Conservation (phyloP, 2,888 invertebrate species). For the Lochmaea crataegi region DNA sequence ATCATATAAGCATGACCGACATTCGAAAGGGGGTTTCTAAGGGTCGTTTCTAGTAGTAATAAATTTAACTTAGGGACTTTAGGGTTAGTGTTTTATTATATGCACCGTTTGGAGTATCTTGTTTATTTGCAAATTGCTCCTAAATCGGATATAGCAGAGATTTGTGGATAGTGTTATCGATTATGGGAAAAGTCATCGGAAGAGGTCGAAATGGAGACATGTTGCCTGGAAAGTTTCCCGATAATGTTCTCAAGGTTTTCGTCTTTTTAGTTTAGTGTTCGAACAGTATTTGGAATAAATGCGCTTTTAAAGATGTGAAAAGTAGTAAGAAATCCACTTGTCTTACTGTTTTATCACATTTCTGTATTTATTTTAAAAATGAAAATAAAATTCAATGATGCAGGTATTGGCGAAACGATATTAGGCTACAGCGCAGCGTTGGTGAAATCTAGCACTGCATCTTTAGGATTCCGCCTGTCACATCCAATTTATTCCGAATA, state of each 20-base stretch:
- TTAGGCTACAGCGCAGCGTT: no score
- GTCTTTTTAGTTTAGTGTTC: neutral
- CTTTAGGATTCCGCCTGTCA: no score
- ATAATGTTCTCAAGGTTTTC: neutral
- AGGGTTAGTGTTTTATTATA: constrained; percentile 34
- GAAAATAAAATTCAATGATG: no score
- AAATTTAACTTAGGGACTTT: constrained; percentile 34
- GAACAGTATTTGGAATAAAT: neutral
- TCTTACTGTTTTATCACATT: no score
- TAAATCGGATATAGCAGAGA: constrained; percentile 28
- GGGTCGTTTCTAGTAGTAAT: constrained; percentile 19
- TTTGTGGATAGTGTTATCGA: constrained; percentile 34
- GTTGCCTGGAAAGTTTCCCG: neutral
- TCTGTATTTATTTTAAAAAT: neutral
- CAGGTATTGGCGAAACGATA: no score
- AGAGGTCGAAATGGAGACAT: neutral
- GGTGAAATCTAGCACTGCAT: no score
- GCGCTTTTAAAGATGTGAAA: neutral
- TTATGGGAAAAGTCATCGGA: neutral
- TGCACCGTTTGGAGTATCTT: constrained; percentile 31
- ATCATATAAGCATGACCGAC: constrained; percentile 25
- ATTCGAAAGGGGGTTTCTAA: constrained; percentile 21
- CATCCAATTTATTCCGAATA: no score
- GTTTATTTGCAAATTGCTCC: constrained; percentile 37
- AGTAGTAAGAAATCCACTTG: neutral